Evolutionary conservation across 1,140 invertebrate genomes (phyloP), one percentile per base, ranked within the genome.

Genomic region (Sycophaga agraensis): DNA sequence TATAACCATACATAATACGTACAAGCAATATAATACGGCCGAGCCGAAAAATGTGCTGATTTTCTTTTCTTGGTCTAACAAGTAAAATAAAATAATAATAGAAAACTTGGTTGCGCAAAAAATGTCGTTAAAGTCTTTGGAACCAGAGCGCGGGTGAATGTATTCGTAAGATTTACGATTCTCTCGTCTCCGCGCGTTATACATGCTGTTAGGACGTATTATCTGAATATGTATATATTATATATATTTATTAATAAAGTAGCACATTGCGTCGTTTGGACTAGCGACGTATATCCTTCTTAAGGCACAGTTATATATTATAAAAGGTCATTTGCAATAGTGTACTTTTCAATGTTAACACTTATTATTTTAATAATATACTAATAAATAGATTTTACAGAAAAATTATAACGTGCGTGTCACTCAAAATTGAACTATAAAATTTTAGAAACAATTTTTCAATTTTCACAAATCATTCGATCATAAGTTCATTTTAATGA

Each of bases 41-140:
- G 56, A 51, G 48, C 26, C 57, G 48, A 48, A 37, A 50, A 59
- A 59, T 50, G 56, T 26, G 56, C 42, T 50, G 46, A 37, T 60
- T 19, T 17, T 26, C 9, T 60, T 11, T 45, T 12, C 19, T 53
- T 34, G 21, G 12, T 35, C 21, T 50, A 53, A 51, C 35, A 28
- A 8, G 14, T 46, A 43, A 24, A 45, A 5, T 45, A 53, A 45
- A 53, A 53, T n/a, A 26, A 55, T 43, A 28, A 50, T 48, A 58
- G 39, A 58, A 50, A 58, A 49, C 35, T 40, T 59, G 24, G 34
- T 51, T 46, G 28, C 34, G 50, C 31, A 28, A 53, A 59, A 45
- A 59, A 40, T 26, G 37, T 58, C 43, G 28, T 61, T 54, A 46
- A 59, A 61, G 59, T 61, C 59, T 61, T 61, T 61, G 59, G 59